Evolutionary conservation across 2,888 invertebrate genomes (phyloP).

Genomic region (Hanleya hanleyi): DNA sequence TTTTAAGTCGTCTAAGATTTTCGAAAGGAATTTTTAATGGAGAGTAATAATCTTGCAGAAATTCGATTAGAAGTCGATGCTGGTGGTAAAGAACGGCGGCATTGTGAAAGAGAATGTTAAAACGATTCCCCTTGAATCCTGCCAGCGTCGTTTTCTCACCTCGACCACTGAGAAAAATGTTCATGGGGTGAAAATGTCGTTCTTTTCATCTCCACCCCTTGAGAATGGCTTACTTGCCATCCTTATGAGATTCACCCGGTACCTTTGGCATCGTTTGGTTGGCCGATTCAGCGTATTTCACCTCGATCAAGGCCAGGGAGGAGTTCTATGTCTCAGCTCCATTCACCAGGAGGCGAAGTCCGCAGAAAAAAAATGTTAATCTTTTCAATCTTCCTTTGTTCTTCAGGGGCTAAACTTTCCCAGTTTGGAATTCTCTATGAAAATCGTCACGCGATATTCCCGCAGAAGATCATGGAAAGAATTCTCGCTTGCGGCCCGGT

Average conservation of each 20-base stretch:
- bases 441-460: conserved; percentile 24
- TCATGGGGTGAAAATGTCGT: conserved; percentile 2
- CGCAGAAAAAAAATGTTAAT: conserved; percentile 45
- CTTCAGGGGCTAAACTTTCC: conserved; percentile 24
- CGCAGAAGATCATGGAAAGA: conserved; percentile 33
- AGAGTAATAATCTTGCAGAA: background rate
- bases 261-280: no score
- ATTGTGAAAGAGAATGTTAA: conserved; percentile 29
- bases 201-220: background rate
- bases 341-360: conserved; percentile 36
- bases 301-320: no score
- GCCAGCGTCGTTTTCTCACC: background rate
- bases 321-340: conserved; percentile 33
- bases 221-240: background rate
- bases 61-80: background rate
- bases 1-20: background rate
- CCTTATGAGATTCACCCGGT: no score
- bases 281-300: no score
- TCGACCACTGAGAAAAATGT: background rate
- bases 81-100: background rate
- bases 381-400: conserved; percentile 22
- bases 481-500: background rate
- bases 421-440: conserved; percentile 32
- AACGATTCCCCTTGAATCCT: conserved; percentile 36
- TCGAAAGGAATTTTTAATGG: background rate